Evolutionary conservation across 1,140 invertebrate genomes (phyloP).

Genomic region (Drosophila oshimai): DNA sequence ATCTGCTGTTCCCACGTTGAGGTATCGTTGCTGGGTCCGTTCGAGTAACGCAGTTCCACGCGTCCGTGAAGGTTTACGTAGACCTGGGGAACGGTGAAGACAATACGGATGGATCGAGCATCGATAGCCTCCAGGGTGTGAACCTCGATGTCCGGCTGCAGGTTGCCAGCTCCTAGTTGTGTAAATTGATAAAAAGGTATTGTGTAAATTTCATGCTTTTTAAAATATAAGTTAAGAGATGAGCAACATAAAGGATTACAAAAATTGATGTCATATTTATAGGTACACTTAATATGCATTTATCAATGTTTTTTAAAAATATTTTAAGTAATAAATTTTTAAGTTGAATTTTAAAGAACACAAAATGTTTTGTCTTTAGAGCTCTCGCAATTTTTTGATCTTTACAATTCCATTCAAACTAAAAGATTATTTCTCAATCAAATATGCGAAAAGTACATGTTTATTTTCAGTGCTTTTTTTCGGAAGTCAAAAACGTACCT

Average conservation of each 20-base stretch:
- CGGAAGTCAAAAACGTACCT: no score
- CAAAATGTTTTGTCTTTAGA: no score
- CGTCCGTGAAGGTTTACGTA: conserved; percentile 93
- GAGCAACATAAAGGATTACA: not conserved
- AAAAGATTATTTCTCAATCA: no score
- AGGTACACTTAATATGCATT: no score
- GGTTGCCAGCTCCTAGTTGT: conserved; percentile 53
- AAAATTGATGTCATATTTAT: not conserved
- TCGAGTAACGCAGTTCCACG: conserved; percentile 92
- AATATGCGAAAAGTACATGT: no score
- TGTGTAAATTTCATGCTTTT: not conserved
- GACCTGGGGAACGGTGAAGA: conserved; percentile 91
- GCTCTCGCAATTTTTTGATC: no score
- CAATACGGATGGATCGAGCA: conserved; percentile 89
- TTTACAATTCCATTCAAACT: no score
- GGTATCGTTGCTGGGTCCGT: conserved; percentile 87
- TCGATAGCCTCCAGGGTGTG: conserved; percentile 89
- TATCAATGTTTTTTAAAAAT: no score
- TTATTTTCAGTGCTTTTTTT: no score
- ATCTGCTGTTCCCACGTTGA: conserved; percentile 91
- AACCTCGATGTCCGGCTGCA: conserved; percentile 84
- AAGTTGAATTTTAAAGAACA: no score
- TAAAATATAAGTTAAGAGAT: not conserved
- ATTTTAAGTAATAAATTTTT: no score
- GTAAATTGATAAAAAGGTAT: not conserved